Conservation (phyloP, 2,113 vertebrate genomes). For the Sturnira hondurensis region DNA sequence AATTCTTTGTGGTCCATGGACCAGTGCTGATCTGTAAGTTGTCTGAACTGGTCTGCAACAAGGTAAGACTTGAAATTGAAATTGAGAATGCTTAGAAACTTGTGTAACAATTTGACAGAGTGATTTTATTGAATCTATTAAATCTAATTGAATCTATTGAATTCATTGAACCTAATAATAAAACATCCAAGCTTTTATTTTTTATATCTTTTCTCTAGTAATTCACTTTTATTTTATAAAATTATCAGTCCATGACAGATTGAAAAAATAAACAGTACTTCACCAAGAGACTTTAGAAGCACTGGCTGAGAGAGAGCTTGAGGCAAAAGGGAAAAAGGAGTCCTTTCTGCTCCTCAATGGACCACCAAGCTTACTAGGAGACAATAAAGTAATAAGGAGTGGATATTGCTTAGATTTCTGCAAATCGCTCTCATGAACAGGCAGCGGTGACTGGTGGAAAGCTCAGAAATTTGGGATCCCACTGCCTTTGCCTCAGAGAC, state of each 20-base stretch:
- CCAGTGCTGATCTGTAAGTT: background rate
- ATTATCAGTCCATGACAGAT: background rate
- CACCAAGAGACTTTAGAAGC: background rate
- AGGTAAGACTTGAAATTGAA: background rate
- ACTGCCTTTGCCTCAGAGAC: background rate
- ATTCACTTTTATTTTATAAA: conserved; percentile 36
- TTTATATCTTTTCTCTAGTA: background rate
- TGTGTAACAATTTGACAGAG: background rate
- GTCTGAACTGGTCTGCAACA: background rate
- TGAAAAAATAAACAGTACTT: background rate
- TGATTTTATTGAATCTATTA: conserved; percentile 3
- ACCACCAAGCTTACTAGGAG: background rate
- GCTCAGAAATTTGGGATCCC: background rate
- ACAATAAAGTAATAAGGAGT: background rate
- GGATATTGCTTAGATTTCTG: background rate
- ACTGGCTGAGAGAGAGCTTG: background rate
- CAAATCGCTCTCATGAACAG: background rate
- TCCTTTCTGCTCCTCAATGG: background rate
- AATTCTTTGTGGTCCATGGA: background rate
- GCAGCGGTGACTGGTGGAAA: background rate
- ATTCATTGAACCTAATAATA: conserved; percentile 2
- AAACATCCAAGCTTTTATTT: conserved; percentile 23
- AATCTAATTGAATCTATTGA: background rate
- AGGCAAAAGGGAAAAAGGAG: background rate
- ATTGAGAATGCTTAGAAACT: background rate